These are phyloP conservation scores for Sepiola atlantica DNA, from an alignment of 2,888 invertebrate species.

Conservation along the genomic window DNA sequence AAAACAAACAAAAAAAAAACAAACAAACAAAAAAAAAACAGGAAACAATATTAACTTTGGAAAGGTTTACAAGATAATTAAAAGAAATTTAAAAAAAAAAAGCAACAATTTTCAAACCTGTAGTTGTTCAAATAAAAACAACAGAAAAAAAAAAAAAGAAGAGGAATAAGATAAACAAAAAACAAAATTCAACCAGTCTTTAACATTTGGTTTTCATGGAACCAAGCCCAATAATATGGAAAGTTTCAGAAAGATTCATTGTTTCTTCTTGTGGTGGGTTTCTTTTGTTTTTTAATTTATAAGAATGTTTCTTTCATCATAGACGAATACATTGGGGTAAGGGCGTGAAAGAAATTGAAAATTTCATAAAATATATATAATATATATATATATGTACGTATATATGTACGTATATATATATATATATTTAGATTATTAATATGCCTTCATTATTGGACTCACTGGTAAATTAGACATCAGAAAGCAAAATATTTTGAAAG, in stretches of 20 bases:
- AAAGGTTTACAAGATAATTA: constrained; percentile 3
- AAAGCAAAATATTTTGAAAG: constrained; percentile 5
- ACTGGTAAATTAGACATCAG: constrained; percentile 19
- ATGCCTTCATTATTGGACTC: neutral
- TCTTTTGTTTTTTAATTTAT: neutral
- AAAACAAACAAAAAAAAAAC: too few species aligned
- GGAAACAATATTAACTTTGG: neutral
- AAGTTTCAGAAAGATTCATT: constrained; percentile 32
- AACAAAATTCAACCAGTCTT: constrained; percentile 32
- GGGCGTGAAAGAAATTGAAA: neutral
- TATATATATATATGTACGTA: neutral
- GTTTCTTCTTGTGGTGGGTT: neutral
- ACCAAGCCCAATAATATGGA: constrained; percentile 32
- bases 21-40: too few species aligned
- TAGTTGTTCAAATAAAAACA: constrained; percentile 1
- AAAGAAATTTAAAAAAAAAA: neutral
- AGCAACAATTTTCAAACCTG: neutral
- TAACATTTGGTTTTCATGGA: neutral
- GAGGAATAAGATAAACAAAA: neutral
- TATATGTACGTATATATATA: neutral
- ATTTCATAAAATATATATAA: constrained; percentile 6
- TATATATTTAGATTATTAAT: constrained; percentile 13
- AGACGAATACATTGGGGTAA: neutral
- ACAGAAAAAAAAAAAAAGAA: neutral
- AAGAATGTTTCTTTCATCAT: neutral